A percentile compares a stretch with the other conserved stretches of the same genome.
These are phyloP conservation scores for Onthophagus taurus DNA, from an alignment of 1,140 invertebrate genomes.

Conservation along the genomic window DNA sequence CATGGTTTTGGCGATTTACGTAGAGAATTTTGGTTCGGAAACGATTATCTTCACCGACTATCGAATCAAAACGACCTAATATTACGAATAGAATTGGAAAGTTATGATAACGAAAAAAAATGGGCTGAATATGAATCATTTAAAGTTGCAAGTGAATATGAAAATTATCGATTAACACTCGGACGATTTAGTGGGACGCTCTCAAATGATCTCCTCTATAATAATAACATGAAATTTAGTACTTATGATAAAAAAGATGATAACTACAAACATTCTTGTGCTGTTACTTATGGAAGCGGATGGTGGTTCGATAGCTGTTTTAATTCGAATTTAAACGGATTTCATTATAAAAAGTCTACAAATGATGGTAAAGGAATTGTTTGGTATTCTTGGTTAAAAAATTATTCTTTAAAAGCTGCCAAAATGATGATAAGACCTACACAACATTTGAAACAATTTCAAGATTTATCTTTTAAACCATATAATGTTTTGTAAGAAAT, in stretches of 20 bases:
- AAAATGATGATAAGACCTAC: conserved; percentile 31
- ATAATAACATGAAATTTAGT: conserved; percentile 48
- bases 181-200: conserved; percentile 44
- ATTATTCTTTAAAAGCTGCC: conserved; percentile 31
- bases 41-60: conserved; percentile 48
- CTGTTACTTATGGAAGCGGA: conserved; percentile 43
- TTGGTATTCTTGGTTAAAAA: conserved; percentile 50
- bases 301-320: conserved; percentile 59
- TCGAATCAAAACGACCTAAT: conserved; percentile 37
- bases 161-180: conserved; percentile 45
- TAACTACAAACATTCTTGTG: conserved; percentile 41
- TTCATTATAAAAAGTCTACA: conserved; percentile 39
- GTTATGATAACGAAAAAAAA: conserved; percentile 38
- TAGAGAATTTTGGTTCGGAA: conserved; percentile 55
- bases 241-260: conserved; percentile 51
- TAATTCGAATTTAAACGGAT: conserved; percentile 51
- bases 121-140: conserved; percentile 45
- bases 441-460: too few species aligned
- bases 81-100: conserved; percentile 45
- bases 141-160: conserved; percentile 40
- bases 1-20: conserved; percentile 48
- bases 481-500: too few species aligned
- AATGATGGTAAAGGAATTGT: conserved; percentile 47
- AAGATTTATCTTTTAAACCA: too few species aligned
- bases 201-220: conserved; percentile 47